phyloP scores from a whole-genome alignment of 2,888 invertebrate species.

The Leucophenga montana region DNA sequence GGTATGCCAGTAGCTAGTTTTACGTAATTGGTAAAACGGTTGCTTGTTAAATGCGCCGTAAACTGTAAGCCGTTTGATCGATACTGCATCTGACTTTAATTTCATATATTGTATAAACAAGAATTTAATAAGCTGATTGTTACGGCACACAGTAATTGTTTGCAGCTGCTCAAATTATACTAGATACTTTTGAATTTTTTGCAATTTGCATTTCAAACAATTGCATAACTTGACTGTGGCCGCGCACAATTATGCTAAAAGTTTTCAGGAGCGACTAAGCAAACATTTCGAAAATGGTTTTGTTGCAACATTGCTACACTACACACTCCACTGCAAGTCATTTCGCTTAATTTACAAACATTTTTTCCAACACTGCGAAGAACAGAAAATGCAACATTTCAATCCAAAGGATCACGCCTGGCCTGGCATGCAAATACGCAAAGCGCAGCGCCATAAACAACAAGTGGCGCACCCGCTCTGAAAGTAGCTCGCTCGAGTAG shows the following conservation, averaged over 20 bases:
- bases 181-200: too few relatives aligned
- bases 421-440: slow-evolving; percentile 22
- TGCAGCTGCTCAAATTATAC: slow-evolving; percentile 13
- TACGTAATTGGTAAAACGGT: slow-evolving; percentile 16
- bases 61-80: slow-evolving; percentile 13
- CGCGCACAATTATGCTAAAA: slow-evolving; percentile 17
- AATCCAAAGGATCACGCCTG: background rate
- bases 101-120: background rate
- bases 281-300: background rate
- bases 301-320: background rate
- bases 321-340: slow-evolving; percentile 1
- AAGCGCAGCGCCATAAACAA: slow-evolving; percentile 10
- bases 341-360: slow-evolving; percentile 25
- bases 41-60: slow-evolving; percentile 17
- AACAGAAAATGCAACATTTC: background rate
- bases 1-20: background rate
- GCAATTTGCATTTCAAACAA: background rate
- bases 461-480: slow-evolving; percentile 12
- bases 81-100: background rate
- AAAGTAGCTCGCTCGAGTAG: background rate
- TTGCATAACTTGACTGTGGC: slow-evolving; percentile 1
- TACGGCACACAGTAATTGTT: slow-evolving; percentile 15
- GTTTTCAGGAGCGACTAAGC: slow-evolving; percentile 7
- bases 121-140: slow-evolving; percentile 26
- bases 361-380: background rate